Conservation (phyloP, 2,113 vertebrate species). For the Tor tambroides region DNA sequence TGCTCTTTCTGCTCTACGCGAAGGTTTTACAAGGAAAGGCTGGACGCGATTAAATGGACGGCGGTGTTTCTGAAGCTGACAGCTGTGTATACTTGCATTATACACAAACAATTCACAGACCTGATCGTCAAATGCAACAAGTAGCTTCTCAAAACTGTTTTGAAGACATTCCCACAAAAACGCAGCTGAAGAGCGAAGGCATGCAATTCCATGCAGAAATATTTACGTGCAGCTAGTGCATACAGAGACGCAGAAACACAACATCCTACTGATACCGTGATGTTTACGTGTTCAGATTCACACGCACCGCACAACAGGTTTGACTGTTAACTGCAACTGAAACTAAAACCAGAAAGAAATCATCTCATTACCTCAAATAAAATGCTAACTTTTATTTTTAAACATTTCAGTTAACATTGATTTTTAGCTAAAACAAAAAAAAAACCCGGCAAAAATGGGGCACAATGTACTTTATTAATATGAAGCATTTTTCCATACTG, state of each 20-base stretch:
- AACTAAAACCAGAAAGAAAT: not conserved
- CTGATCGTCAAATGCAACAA: not conserved
- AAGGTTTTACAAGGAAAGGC: not conserved
- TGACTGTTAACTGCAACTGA: not conserved
- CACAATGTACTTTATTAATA: not conserved
- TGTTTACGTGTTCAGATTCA: not conserved
- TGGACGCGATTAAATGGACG: not conserved
- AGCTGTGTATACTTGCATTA: constrained; percentile 29
- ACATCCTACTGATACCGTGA: not conserved
- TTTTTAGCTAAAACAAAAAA: too few species aligned
- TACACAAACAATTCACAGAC: constrained; percentile 19
- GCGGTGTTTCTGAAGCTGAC: not conserved
- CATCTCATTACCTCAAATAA: too few species aligned
- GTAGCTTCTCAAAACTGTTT: constrained; percentile 19
- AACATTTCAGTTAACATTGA: too few species aligned
- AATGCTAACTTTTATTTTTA: too few species aligned
- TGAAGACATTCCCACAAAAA: not conserved
- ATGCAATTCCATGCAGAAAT: not conserved
- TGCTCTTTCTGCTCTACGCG: not conserved
- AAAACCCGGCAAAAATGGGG: too few species aligned
- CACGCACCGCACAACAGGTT: not conserved
- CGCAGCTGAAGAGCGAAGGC: not conserved
- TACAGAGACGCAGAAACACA: constrained; percentile 18
- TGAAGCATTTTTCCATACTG: not conserved
- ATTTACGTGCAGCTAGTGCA: constrained; percentile 21